phyloP scores from a whole-genome alignment of 2,113 vertebrate species.

The Arvicanthis niloticus region DNA sequence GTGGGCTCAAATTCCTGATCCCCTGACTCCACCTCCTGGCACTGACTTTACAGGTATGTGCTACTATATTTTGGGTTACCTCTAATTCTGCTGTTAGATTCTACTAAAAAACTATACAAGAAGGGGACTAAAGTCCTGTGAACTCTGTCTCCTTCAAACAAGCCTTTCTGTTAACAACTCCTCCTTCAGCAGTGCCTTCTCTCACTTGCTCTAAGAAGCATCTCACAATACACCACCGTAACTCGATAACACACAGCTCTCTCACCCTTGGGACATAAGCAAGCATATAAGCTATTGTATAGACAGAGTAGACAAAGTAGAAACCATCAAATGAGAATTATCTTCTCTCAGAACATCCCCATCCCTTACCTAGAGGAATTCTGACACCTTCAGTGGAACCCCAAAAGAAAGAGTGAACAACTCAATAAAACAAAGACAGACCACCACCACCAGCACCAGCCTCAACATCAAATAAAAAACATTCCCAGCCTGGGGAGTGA shows the following conservation, averaged over 20 bases:
- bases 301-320: neutral
- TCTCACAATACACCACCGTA: neutral
- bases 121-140: neutral
- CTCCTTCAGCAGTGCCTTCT: neutral
- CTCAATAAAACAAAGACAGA: neutral
- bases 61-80: neutral
- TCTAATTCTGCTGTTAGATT: slow-evolving; percentile 8
- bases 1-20: neutral
- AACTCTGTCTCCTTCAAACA: neutral
- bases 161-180: neutral
- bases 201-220: neutral
- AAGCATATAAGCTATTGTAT: neutral
- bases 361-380: neutral
- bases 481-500: neutral
- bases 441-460: neutral
- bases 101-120: neutral
- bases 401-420: neutral
- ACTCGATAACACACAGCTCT: neutral
- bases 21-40: neutral
- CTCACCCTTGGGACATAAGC: neutral
- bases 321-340: neutral
- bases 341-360: slow-evolving; percentile 8
- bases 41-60: neutral
- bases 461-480: neutral
- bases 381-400: neutral